Evolutionary conservation across 2,888 invertebrate genomes (phyloP).

Genomic region (Caenorhabditis sinica): DNA sequence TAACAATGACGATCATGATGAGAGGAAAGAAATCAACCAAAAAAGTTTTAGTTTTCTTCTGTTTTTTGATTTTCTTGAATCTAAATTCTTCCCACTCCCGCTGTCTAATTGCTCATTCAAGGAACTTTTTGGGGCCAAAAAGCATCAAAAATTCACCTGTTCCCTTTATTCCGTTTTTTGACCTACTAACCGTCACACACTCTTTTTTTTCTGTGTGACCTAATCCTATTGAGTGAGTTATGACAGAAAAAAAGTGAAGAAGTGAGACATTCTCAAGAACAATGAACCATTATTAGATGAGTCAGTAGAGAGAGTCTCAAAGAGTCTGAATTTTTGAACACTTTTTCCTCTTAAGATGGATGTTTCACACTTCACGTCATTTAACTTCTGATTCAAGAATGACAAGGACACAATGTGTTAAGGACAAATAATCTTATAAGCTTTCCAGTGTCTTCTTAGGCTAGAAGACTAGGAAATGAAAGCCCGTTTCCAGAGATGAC

Average conservation of each 20-base stretch:
- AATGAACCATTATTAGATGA: constrained; percentile 11
- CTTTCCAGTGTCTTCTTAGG: neutral
- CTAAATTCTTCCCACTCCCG: neutral
- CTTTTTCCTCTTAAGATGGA: constrained; percentile 1
- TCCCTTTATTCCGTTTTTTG: constrained; percentile 7
- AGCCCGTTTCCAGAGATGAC: no score
- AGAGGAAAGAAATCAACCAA: neutral
- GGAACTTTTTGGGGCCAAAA: neutral
- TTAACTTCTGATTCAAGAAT: neutral
- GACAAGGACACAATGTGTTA: neutral
- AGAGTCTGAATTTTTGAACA: neutral
- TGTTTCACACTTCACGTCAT: constrained; percentile 18
- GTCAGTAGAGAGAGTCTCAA: neutral
- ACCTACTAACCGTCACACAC: neutral
- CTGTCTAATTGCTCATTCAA: constrained; percentile 1
- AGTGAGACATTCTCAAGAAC: constrained; percentile 3
- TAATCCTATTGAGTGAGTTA: constrained; percentile 16
- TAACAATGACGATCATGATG: constrained; percentile 24
- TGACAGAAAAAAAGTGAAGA: neutral
- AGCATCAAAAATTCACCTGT: constrained; percentile 8
- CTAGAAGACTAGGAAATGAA: no score
- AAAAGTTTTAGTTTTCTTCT: neutral
- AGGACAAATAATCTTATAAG: neutral
- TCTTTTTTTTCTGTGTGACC: constrained; percentile 7
- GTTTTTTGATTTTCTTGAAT: constrained; percentile 1